Evolutionary conservation across 2,113 vertebrate genomes (phyloP).

Genomic region (Agelaius tricolor): DNA sequence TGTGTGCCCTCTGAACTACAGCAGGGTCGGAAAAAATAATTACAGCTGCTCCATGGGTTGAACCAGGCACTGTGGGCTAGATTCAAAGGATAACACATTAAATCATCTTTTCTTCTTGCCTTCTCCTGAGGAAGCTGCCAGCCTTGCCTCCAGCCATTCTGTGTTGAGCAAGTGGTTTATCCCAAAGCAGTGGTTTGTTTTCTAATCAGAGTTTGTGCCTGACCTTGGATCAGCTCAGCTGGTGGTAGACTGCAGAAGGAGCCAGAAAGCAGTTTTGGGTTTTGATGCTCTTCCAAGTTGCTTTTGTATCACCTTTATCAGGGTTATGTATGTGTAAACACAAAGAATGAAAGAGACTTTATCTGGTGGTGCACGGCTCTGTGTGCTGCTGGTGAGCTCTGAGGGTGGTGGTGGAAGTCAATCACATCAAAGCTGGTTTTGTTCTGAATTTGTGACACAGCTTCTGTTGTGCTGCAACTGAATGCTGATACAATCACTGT

Average conservation of each 20-base stretch:
- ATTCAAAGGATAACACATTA: background rate
- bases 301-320: background rate
- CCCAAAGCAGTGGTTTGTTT: background rate
- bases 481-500: background rate
- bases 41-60: rapidly evolving
- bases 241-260: background rate
- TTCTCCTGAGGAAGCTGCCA: background rate
- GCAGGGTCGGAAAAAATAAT: background rate
- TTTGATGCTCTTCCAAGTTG: background rate
- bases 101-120: background rate
- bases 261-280: background rate
- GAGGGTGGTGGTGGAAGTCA: background rate
- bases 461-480: background rate
- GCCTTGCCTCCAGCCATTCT: background rate
- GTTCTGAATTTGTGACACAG: background rate
- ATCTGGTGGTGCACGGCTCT: background rate
- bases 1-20: rapidly evolving
- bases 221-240: background rate
- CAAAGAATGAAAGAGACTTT: background rate
- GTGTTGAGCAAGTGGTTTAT: background rate
- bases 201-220: background rate
- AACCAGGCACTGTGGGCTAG: background rate
- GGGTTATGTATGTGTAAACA: background rate
- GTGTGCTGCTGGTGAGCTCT: background rate
- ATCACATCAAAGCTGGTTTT: slow-evolving; percentile 33